Evolutionary conservation across 2,113 vertebrate species (phyloP), one percentile per base, ranked within the genome.

Genomic region (Gambusia affinis): DNA sequence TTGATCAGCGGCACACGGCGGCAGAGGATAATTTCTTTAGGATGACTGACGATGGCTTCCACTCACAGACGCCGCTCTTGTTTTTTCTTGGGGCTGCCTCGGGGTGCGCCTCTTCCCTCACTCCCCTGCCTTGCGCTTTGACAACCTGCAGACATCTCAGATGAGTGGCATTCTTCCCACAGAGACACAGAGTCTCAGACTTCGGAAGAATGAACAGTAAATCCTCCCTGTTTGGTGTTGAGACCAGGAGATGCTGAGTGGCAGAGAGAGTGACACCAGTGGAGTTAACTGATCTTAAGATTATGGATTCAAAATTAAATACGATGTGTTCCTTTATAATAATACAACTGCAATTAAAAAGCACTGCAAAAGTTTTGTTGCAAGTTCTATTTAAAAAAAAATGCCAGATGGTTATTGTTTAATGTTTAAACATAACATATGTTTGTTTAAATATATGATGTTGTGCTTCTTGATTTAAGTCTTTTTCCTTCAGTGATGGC

Each of bases 141-240:
- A 97, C 96, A 97, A 98, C 96, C 96, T 97, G 96, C 94, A 96
- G 96, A 98, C 96, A 96, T 94, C 94, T 96, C 94, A 96, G 96
- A 97, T 93, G 95, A 90, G 89, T 60, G 15, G 67, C 83, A 88
- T 91, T 91, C 76, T 88, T 91, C 82, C 79, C 82, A 77, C 76
- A 79, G 85, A 91, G 88, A 88, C 85, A 75, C 75, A 6, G 8
- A 83, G 85, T 86, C 86, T 87, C 83, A 70, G 78, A 62, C 64
- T 33, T 68, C 2, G 72, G 66, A 73, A 82, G 81, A 78, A 83
- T 73, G 82, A 80, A 60, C 78, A 37, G 76, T 70, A 82, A 75
- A 77, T 62, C 27, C 64, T 80, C 47, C 79, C 81, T 80, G 31
- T 85, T 81, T 51, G 12, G 72, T 65, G 63, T 42, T 4, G 7